These are phyloP conservation scores for Perodicticus potto DNA, from an alignment of 2,797 vertebrate species.

Conservation along the genomic window DNA sequence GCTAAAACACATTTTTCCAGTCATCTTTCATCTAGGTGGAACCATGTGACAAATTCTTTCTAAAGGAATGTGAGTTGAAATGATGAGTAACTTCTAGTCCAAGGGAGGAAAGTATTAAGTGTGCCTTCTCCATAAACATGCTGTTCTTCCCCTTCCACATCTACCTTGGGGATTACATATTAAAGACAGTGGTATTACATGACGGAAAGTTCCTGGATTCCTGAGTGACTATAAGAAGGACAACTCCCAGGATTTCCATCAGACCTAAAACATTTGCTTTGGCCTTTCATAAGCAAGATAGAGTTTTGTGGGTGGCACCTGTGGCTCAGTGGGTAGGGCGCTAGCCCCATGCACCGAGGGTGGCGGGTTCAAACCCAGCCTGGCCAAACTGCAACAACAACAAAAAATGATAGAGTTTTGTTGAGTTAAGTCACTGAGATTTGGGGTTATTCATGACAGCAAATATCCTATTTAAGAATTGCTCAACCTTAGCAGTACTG, in stretches of 20 bases:
- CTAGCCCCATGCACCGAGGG: too few relatives aligned
- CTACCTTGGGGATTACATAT: not conserved
- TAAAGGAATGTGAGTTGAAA: constrained; percentile 12
- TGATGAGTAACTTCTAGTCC: not conserved
- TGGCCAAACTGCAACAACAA: too few relatives aligned
- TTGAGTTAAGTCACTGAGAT: constrained; percentile 21
- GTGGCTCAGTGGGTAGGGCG: too few relatives aligned
- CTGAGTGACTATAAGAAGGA: constrained; percentile 10
- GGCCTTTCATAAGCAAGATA: not conserved
- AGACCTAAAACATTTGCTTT: constrained; percentile 17
- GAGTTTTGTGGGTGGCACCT: not conserved
- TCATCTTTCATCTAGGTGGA: not conserved
- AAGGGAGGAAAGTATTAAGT: not conserved
- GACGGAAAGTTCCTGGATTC: not conserved
- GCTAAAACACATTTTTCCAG: not conserved
- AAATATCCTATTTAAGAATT: not conserved
- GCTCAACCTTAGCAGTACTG: not conserved
- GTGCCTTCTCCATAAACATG: not conserved
- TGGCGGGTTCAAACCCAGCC: too few relatives aligned
- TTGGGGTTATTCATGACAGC: not conserved
- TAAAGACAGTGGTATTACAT: not conserved
- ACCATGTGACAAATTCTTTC: not conserved
- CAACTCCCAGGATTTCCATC: not conserved
- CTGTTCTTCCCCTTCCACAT: not conserved
- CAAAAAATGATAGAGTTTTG: not conserved